Base-by-base conservation (phyloP, 2,888 invertebrate species). In the Andrena flavipes region DNA sequence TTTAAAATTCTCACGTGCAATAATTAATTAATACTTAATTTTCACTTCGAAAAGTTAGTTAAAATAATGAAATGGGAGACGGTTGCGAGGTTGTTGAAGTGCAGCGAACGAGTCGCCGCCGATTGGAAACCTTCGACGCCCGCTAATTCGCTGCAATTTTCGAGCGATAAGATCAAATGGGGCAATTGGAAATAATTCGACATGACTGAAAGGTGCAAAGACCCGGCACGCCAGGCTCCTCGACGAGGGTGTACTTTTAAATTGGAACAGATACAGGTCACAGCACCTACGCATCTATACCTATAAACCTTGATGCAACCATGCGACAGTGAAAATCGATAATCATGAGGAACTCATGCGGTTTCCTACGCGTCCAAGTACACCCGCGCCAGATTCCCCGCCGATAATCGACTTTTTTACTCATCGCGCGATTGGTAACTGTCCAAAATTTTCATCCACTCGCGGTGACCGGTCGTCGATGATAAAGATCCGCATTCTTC, bases 331-430 rank as follows among this genome's bases (percentile, higher is more conserved):
- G 33, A 35, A 42, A 74, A 86, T 86, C 87, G 76, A 86, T 86
- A 87, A 76, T 78, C 84, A 60, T 63, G 69, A 84, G 74, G 82
- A 87, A 79, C 82, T 86, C 84, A 73, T 84, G 83, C 54, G 83
- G 78, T 84, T 84, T 84, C 78, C 68, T 78, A 63, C 42, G 51
- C 5, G 26, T 78, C 62, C 54, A 60, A 63, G 51, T 48, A 70
- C 26, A 49, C 59, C 42, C 42, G 54, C 49, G 16, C 13, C n/a
- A 59, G n/a, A 48, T 73, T 73, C 33, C 5, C 30, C 29, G 8
- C 48, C 7, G 59, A 23, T 59, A 59, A 56, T 42, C 16, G 29
- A 62, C 8, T 20, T 60, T 49, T 63, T 60, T 42, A 42, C 16
- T 42, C 4, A 42, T 42, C 4, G 35, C 23, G 7, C 10, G 4